Evolutionary conservation across 2,888 invertebrate species (phyloP).

Genomic region (Tanytarsus gracilentus): DNA sequence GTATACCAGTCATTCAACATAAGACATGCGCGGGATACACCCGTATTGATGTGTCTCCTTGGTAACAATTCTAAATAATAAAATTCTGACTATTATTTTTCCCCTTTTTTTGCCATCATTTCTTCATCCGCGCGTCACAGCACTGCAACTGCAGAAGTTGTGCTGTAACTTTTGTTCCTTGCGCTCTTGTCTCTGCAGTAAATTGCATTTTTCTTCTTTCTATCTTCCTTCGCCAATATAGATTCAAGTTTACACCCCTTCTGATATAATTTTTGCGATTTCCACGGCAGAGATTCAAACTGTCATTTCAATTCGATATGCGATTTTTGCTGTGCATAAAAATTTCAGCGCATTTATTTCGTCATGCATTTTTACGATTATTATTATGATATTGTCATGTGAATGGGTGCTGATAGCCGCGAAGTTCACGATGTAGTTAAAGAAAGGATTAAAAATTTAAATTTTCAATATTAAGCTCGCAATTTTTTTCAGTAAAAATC

Average conservation of each 20-base stretch:
- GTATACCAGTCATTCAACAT: slow-evolving; percentile 29
- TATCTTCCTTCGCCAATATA: not conserved
- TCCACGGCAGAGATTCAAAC: not conserved
- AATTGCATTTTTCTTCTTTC: not conserved
- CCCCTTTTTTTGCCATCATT: not conserved
- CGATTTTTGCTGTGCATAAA: not conserved
- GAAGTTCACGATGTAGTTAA: too few relatives aligned
- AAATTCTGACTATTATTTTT: too few relatives aligned
- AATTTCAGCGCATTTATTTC: not conserved
- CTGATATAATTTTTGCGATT: not conserved
- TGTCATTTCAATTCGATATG: slow-evolving; percentile 14
- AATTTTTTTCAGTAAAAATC: not conserved
- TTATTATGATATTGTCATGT: not conserved
- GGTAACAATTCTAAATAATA: slow-evolving; percentile 30
- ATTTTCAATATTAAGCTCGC: too few relatives aligned
- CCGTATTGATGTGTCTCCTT: slow-evolving; percentile 30
- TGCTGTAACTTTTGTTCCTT: not conserved
- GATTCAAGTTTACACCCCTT: not conserved
- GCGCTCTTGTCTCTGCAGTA: not conserved
- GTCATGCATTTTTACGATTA: not conserved
- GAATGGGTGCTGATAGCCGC: too few relatives aligned
- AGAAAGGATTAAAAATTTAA: too few relatives aligned
- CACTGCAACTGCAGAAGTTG: too few relatives aligned
- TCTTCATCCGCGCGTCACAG: too few relatives aligned
- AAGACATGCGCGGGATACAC: slow-evolving; percentile 30